These are phyloP conservation scores for Ceratothoa steindachneri DNA, from an alignment of 2,888 invertebrate species.

Conservation along the genomic window DNA sequence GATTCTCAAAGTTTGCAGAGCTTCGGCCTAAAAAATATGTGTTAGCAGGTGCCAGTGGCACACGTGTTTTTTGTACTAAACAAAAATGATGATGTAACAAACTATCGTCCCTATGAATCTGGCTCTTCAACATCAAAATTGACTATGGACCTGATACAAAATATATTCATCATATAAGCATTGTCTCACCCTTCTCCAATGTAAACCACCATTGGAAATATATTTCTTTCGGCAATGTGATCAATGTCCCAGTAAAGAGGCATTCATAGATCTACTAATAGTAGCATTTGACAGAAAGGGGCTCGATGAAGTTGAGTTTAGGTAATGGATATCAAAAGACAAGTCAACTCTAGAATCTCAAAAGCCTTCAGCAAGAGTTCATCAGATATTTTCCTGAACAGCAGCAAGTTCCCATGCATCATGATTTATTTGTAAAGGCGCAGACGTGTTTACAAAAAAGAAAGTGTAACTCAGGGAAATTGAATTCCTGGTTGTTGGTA, in stretches of 20 bases:
- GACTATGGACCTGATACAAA: neutral
- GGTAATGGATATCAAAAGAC: neutral
- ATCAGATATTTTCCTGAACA: neutral
- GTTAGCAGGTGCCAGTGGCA: neutral
- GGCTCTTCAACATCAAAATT: too few species aligned
- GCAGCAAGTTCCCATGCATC: too few species aligned
- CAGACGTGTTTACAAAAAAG: too few species aligned
- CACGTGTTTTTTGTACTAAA: neutral
- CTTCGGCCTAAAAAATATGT: neutral
- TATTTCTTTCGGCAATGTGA: neutral
- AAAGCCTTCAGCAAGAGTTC: neutral
- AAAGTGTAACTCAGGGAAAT: neutral
- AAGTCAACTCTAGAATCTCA: neutral
- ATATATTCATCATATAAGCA: neutral
- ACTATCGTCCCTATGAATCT: neutral
- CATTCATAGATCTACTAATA: neutral
- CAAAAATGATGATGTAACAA: neutral
- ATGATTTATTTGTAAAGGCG: too few species aligned
- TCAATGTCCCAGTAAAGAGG: neutral
- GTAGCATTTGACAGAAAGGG: neutral
- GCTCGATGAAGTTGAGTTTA: neutral
- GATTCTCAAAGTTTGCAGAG: too few species aligned
- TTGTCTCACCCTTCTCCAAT: neutral
- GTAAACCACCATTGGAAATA: neutral
- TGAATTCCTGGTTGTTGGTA: neutral